Evolutionary conservation across 2,113 vertebrate genomes (phyloP), one percentile per base, ranked within the genome.

Genomic region (Elaphurus davidianus): DNA sequence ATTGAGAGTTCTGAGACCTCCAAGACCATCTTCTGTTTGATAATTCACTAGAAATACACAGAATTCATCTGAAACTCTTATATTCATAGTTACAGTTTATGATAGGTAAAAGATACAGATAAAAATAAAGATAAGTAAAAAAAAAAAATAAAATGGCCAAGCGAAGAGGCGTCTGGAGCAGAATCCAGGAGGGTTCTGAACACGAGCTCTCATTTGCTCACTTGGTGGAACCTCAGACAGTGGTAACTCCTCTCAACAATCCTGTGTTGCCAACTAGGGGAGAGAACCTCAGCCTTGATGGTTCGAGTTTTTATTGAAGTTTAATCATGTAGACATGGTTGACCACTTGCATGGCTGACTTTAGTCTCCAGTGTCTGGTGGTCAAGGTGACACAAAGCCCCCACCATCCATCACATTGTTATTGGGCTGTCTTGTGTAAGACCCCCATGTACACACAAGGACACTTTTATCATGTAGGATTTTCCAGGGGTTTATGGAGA

Each of bases 171-270:
- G 12, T 40, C 4, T 28, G 11, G 13, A 7, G 13, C 43, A 33
- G 83, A 15, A 1, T 82, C 40, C 6, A 67, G 47, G 2, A 87
- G 40, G 52, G 7, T n/a, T 78, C 40, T 8, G 33, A 16, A 40
- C 27, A 30, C 2, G 6, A 83, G 23, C 14, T 82, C 86, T 83
- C 27, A 1, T 5, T 91, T 16, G 9, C 7, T 52, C 13, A 59
- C 21, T 76, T 1, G 3, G 5, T 23, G 25, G 30, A 57, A 4
- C 6, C 28, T 28, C 47, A 1, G 3, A 12, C 5, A 30, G 21
- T 50, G 4, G 23, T 74, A 36, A 79, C 8, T 40, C 71, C 15
- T 88, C 57, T 91, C 17, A 76, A 30, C 36, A 50, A 27, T 27
- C 12, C 62, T 62, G 27, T 16, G 19, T 40, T 27, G 1, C 30